Evolutionary conservation across 2,113 vertebrate genomes (phyloP), one percentile per base, ranked within the genome.

Genomic region (Semicossyphus pulcher): DNA sequence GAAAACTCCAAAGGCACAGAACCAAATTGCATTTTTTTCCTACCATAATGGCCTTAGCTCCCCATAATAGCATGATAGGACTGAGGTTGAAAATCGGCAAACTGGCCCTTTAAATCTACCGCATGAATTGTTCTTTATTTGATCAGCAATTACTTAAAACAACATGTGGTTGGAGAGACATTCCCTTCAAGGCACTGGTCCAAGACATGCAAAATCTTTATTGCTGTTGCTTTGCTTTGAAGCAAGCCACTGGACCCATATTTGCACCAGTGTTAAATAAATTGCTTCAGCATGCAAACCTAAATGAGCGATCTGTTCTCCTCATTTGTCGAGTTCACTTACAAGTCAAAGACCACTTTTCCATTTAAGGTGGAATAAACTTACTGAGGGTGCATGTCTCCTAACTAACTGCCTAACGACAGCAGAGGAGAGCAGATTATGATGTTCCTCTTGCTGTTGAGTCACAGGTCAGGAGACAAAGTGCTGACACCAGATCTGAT

Each of bases 211-310:
- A 25, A 25, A 12, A 14, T 21, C 3, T 21, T 31, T 7, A 37
- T 31, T 28, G 16, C 3, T 41, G 39, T 32, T 20, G 2, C 36
- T 23, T 3, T 45, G 29, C 18, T 47, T 14, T 37, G 16, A 4
- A 53, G 15, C 20, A 34, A 26, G 20, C 4, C 28, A 36, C 10
- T 53, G 14, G 42, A 49, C 15, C 9, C 2, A 10, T 21, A 29
- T 34, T 15, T 20, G n/a, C 14, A 14, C n/a, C 25, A 45, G 9
- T n/a, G n/a, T n/a, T n/a, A n/a, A n/a, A n/a, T n/a, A n/a, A n/a
- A n/a, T 32, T 59, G 45, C 36, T 61, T 21, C 47, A 56, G 34
- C 36, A 10, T 62, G 16, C 62, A 28, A 32, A 37, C 37, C 23
- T 15, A 16, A 29, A 62, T n/a, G n/a, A 72, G 39, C 26, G 18